A percentile compares a stretch with the other conserved stretches of the same genome.
phyloP scores from a whole-genome alignment of 2,113 vertebrate genomes.

The Spizaetus ornatus region DNA sequence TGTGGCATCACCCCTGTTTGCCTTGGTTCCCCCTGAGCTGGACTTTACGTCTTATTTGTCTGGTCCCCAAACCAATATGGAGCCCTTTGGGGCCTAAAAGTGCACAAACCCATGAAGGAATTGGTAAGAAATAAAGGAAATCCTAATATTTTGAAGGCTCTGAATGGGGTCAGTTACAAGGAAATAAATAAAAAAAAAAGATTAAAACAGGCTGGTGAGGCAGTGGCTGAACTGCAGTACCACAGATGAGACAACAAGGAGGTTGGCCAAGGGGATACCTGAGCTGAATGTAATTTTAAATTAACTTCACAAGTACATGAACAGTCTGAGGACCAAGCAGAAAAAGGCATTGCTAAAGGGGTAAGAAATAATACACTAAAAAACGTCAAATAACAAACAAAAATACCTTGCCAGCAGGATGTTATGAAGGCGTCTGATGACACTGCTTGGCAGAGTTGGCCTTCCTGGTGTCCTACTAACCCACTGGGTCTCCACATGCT shows the following conservation, averaged over 20 bases:
- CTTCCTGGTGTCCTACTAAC: neutral
- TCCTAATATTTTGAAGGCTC: neutral
- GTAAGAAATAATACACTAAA: neutral
- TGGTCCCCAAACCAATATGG: rapidly evolving
- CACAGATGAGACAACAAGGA: neutral
- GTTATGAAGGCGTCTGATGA: neutral
- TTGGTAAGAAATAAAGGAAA: neutral
- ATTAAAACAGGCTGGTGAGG: neutral
- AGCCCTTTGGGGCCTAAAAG: neutral
- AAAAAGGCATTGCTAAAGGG: neutral
- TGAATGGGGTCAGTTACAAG: neutral
- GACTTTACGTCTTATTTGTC: neutral
- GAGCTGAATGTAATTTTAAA: neutral
- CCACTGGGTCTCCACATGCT: rapidly evolving
- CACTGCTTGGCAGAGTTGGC: neutral
- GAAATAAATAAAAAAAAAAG: neutral
- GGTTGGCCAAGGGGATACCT: neutral
- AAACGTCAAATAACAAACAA: neutral
- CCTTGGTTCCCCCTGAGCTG: neutral
- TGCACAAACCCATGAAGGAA: neutral
- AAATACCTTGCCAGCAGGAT: neutral
- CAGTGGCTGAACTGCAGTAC: neutral
- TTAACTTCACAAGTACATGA: neutral
- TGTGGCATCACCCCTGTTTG: neutral
- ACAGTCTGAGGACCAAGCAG: neutral